A percentile compares a stretch with the other conserved stretches of the same genome.
phyloP scores from a whole-genome alignment of 1,140 invertebrate genomes.

The Atta colombica region DNA sequence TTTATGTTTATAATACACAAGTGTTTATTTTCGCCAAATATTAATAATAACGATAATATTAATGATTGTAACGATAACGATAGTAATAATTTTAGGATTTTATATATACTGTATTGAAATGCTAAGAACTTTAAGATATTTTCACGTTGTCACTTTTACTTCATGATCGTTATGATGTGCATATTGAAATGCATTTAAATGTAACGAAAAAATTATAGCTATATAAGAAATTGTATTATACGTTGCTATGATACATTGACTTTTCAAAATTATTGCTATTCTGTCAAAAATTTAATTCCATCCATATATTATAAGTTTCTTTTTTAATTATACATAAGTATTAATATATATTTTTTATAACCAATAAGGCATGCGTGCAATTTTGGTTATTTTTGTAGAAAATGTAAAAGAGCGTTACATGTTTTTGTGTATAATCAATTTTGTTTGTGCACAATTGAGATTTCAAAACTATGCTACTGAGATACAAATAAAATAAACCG shows the following conservation, averaged over 20 bases:
- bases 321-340: conserved; percentile 51
- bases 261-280: conserved; percentile 57
- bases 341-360: conserved; percentile 50
- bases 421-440: conserved; percentile 65
- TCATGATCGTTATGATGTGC: neutral
- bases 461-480: conserved; percentile 16
- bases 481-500: neutral
- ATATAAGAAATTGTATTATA: conserved; percentile 5
- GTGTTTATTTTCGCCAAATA: conserved; percentile 61
- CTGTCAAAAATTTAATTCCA: conserved; percentile 46
- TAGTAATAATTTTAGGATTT: conserved; percentile 54
- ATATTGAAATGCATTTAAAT: conserved; percentile 56
- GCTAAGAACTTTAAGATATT: conserved; percentile 3
- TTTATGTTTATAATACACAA: conserved; percentile 29
- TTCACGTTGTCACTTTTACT: neutral
- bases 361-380: conserved; percentile 37
- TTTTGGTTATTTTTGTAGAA: conserved; percentile 69
- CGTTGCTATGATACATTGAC: conserved; percentile 42
- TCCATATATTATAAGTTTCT: conserved; percentile 61
- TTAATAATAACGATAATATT: conserved; percentile 47
- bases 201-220: neutral
- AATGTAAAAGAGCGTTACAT: conserved; percentile 64
- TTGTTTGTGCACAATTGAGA: conserved; percentile 50
- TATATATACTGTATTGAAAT: conserved; percentile 40
- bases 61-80: conserved; percentile 17